A percentile compares a stretch with the other conserved stretches of the same genome.
Evolutionary conservation across 1,140 invertebrate species (phyloP).

Genomic region (Chironomus tepperi): DNA sequence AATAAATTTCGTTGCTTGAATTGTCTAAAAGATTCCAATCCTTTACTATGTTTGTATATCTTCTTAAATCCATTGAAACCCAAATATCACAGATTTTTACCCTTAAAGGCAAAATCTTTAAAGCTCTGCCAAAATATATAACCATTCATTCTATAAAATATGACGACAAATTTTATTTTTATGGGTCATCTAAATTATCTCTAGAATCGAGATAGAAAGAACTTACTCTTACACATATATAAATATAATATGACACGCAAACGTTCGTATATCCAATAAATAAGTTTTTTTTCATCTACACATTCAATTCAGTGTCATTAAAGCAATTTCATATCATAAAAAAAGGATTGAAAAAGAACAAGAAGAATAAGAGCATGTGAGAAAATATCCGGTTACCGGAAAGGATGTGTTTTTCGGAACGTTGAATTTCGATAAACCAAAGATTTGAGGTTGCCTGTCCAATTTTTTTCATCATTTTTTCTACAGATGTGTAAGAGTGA

Average conservation of each 20-base stretch:
- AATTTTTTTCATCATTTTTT: background rate
- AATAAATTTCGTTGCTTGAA: too few species aligned
- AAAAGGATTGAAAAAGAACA: constrained; percentile 1
- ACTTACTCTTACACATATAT: background rate
- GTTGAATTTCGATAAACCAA: constrained; percentile 5
- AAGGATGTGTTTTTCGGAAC: background rate
- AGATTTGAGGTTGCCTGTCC: background rate
- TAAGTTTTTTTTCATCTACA: too few species aligned
- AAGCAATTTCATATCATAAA: constrained; percentile 1
- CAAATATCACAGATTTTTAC: too few species aligned
- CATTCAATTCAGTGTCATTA: background rate
- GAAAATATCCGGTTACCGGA: constrained; percentile 23
- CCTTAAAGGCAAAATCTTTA: too few species aligned
- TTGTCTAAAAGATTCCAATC: too few species aligned
- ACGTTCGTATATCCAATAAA: background rate
- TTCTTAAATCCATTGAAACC: too few species aligned
- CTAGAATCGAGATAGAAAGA: background rate
- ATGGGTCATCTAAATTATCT: background rate
- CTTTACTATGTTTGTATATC: too few species aligned
- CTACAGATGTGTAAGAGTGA: too few species aligned
- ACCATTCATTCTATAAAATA: too few species aligned
- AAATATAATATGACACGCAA: background rate
- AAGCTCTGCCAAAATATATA: too few species aligned
- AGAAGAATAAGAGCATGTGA: background rate
- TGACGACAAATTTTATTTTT: constrained; percentile 3